A percentile compares a stretch with the other conserved stretches of the same genome.
phyloP scores from a whole-genome alignment of 37 sponge, comb jelly and placozoan genomes.

The Geodia barretti region DNA sequence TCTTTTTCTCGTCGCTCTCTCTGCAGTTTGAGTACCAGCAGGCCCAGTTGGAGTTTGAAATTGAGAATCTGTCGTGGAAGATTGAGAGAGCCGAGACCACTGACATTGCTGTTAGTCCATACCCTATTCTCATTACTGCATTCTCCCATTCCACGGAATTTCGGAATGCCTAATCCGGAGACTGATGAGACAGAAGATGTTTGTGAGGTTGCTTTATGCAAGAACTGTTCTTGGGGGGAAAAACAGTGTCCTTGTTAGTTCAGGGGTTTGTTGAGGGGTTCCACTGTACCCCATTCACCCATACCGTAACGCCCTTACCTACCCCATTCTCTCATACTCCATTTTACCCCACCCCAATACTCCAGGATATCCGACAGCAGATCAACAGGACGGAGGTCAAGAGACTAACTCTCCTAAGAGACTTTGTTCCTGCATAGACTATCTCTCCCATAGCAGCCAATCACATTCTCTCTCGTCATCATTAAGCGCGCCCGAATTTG shows the following conservation, averaged over 20 bases:
- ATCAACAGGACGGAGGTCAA: conserved; percentile 71
- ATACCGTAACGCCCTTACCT: too few species aligned
- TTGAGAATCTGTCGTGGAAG: conserved; percentile 94
- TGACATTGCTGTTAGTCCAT: conserved; percentile 54
- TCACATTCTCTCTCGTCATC: not conserved
- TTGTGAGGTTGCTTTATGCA: too few species aligned
- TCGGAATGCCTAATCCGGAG: too few species aligned
- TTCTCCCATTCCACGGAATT: too few species aligned
- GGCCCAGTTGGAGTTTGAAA: conserved; percentile 88
- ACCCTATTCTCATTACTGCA: too few species aligned
- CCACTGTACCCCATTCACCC: too few species aligned
- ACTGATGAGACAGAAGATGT: too few species aligned
- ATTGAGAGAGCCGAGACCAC: conserved; percentile 71
- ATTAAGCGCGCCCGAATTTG: not conserved
- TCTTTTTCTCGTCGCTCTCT: not conserved
- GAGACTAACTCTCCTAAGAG: conserved; percentile 72
- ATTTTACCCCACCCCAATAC: not conserved
- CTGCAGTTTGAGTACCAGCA: conserved; percentile 93
- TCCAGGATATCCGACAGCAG: conserved; percentile 71
- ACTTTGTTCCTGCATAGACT: conserved; percentile 36
- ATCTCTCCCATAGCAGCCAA: not conserved
- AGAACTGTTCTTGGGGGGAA: too few species aligned
- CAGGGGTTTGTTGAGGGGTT: too few species aligned
- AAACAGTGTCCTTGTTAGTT: too few species aligned
- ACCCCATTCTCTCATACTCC: too few species aligned